Conservation (phyloP, 2,888 invertebrate species). For the Sphaerophoria rueppellii region DNA sequence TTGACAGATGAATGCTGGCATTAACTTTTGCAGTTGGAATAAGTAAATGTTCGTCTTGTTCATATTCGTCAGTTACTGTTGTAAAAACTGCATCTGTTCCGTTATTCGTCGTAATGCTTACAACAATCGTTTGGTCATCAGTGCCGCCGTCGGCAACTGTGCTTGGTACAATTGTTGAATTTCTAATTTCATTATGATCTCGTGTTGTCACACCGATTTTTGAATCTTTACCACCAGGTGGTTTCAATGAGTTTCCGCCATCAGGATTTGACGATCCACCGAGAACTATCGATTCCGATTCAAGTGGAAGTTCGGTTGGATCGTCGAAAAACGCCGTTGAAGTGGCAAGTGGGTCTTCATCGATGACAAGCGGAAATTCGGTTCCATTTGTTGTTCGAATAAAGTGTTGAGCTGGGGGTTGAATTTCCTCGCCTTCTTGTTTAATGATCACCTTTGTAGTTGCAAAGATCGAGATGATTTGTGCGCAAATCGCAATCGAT, state of each 20-base stretch:
- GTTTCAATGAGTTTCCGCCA: conserved; percentile 28
- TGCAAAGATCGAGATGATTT: conserved; percentile 22
- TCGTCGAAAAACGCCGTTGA: conserved; percentile 19
- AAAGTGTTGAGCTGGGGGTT: conserved; percentile 59
- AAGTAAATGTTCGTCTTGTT: conserved; percentile 44
- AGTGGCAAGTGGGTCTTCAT: conserved; percentile 37
- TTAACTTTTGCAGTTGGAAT: conserved; percentile 65
- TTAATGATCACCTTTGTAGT: conserved; percentile 56
- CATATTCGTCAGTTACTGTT: conserved; percentile 50
- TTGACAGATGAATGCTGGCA: conserved; percentile 60
- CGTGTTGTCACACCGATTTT: neutral
- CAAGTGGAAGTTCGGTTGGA: conserved; percentile 34
- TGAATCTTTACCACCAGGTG: conserved; percentile 4
- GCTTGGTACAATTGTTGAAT: conserved; percentile 8
- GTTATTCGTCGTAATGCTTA: conserved; percentile 46
- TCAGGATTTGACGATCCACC: neutral
- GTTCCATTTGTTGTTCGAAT: conserved; percentile 58
- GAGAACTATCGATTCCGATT: conserved; percentile 53
- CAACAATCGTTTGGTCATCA: conserved; percentile 36
- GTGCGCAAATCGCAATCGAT: conserved; percentile 30
- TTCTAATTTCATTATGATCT: neutral
- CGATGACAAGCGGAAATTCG: conserved; percentile 49
- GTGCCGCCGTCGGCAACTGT: neutral
- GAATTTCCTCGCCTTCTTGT: conserved; percentile 33
- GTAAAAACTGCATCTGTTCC: conserved; percentile 23